Conservation (phyloP, 2,888 invertebrate genomes). For the Drosophila leonis region DNA sequence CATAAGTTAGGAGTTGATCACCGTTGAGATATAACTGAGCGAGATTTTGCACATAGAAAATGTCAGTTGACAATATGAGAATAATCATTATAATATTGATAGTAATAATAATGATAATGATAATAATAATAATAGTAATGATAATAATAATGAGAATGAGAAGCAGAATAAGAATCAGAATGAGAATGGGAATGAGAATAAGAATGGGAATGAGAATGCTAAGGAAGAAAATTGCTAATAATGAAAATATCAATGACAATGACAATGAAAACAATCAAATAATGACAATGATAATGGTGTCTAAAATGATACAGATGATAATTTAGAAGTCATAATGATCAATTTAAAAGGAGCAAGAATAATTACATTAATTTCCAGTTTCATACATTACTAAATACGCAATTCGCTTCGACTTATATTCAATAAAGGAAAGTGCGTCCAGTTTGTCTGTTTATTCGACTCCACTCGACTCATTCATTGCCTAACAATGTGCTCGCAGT, state of each 20-base stretch:
- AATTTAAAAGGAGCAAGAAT: too few species aligned
- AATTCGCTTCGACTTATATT: neutral
- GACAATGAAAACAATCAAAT: too few species aligned
- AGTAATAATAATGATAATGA: neutral
- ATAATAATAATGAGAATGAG: neutral
- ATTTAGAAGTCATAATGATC: too few species aligned
- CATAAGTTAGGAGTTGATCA: constrained; percentile 46
- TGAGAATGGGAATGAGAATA: neutral
- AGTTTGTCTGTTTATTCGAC: neutral
- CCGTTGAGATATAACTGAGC: constrained; percentile 35
- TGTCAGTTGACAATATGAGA: neutral
- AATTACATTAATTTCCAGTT: too few species aligned
- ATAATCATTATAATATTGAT: neutral
- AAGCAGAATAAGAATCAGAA: too few species aligned
- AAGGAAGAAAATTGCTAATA: too few species aligned
- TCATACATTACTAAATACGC: too few species aligned
- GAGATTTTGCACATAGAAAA: constrained; percentile 33
- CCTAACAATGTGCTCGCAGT: constrained; percentile 63
- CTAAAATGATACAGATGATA: too few species aligned
- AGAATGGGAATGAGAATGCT: neutral
- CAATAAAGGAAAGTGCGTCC: neutral
- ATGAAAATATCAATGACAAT: neutral
- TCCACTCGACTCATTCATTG: constrained; percentile 10
- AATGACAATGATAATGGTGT: too few species aligned
- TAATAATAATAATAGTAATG: neutral